phyloP scores from a whole-genome alignment of 2,797 vertebrate genomes.

The Myiotriccus ornatus region DNA sequence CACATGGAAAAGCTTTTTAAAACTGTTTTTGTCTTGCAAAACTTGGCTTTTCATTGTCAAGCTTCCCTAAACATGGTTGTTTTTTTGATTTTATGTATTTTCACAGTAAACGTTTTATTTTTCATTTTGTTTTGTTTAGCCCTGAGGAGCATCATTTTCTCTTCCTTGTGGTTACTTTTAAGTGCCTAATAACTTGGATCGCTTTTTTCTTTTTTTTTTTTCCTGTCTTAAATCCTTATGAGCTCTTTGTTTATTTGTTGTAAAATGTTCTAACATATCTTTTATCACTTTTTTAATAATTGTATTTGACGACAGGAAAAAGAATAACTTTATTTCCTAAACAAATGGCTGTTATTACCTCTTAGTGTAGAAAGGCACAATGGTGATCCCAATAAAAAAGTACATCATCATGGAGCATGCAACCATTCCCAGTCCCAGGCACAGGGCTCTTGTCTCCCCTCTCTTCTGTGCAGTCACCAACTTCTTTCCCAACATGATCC shows the following conservation, averaged over 20 bases:
- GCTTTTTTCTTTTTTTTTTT: not conserved
- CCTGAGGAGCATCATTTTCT: not conserved
- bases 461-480: constrained; percentile 76
- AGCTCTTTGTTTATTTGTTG: not conserved
- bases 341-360: constrained; percentile 55
- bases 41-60: not conserved
- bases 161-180: not conserved
- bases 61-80: not conserved
- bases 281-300: not conserved
- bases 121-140: not conserved
- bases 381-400: constrained; percentile 72
- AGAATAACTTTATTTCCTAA: not conserved
- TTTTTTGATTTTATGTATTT: not conserved
- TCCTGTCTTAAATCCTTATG: not conserved
- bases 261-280: not conserved
- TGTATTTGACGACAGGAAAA: not conserved
- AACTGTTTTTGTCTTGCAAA: not conserved
- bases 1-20: not conserved
- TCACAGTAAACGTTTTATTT: not conserved
- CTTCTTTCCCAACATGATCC: constrained; percentile 73
- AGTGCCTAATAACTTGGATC: not conserved
- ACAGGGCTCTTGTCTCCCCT: constrained; percentile 77
- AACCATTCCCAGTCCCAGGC: constrained; percentile 75
- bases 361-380: constrained; percentile 72
- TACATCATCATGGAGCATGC: constrained; percentile 73